A percentile compares a stretch with the other conserved stretches of the same genome.
Conservation (phyloP, 2,113 vertebrate genomes). For the Embiotoca jacksoni region DNA sequence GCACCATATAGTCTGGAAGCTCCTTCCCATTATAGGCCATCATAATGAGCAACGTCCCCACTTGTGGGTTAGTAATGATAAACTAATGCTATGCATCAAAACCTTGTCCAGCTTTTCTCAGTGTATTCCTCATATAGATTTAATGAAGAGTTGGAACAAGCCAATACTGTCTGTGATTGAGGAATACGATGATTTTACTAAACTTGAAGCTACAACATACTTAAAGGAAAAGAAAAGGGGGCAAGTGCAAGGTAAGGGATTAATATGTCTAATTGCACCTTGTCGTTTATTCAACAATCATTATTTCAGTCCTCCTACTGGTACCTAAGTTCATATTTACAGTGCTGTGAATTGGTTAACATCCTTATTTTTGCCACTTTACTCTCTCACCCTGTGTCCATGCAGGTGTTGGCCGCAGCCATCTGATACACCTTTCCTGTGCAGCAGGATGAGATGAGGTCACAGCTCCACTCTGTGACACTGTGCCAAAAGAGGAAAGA, state of each 20-base stretch:
- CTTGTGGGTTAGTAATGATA: not conserved
- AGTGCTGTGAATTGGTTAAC: not conserved
- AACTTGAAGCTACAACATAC: not conserved
- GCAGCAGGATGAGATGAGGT: constrained; percentile 74
- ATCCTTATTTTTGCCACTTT: constrained; percentile 22
- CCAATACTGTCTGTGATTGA: not conserved
- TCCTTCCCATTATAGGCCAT: not conserved
- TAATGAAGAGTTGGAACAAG: not conserved
- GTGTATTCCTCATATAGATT: not conserved
- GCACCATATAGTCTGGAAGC: constrained; percentile 37
- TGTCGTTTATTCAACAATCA: constrained; percentile 43
- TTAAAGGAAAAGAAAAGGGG: not conserved
- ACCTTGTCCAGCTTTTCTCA: not conserved
- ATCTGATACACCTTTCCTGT: constrained; percentile 76
- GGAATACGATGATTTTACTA: not conserved
- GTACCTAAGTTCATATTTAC: constrained; percentile 7
- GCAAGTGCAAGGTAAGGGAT: not conserved
- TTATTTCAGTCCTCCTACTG: constrained; percentile 45
- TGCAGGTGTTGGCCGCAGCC: constrained; percentile 50
- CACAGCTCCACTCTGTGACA: constrained; percentile 47
- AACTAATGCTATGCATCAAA: not conserved
- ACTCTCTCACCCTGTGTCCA: constrained; percentile 29
- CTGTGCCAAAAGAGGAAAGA: constrained; percentile 57
- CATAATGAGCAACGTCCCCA: not conserved
- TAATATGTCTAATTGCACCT: constrained; percentile 37